Conservation (phyloP, 2,113 vertebrate species). For the Paralichthys olivaceus region DNA sequence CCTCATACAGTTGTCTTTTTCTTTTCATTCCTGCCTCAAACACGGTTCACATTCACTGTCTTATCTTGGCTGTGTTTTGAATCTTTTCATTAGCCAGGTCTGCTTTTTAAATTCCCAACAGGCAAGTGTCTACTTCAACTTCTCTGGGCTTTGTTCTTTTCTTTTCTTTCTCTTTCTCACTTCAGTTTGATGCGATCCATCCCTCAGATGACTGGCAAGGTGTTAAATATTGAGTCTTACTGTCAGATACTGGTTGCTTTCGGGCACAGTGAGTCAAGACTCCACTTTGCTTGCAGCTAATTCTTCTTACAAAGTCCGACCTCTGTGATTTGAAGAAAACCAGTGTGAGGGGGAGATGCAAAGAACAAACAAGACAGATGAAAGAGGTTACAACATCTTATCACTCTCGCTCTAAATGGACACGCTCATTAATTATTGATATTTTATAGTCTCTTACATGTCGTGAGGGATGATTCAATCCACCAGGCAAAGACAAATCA, state of each 20-base stretch:
- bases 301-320: conserved; percentile 15
- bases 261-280: neutral
- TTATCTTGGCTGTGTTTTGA: neutral
- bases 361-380: conserved; percentile 46
- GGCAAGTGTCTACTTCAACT: neutral
- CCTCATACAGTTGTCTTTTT: neutral
- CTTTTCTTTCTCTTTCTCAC: neutral
- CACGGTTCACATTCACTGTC: neutral
- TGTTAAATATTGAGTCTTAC: conserved; percentile 47
- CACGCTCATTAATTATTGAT: conserved; percentile 67
- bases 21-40: neutral
- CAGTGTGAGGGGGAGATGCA: conserved; percentile 17
- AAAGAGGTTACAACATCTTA: conserved; percentile 46
- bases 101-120: conserved; percentile 3
- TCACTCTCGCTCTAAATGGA: conserved; percentile 53
- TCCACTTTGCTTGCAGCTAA: conserved; percentile 3
- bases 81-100: conserved; percentile 4
- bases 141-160: neutral
- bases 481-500: conserved; percentile 53
- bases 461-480: conserved; percentile 59
- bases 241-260: conserved; percentile 35
- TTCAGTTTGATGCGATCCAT: conserved; percentile 29
- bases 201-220: conserved; percentile 11
- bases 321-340: conserved; percentile 21
- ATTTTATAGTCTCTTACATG: conserved; percentile 59